These are phyloP conservation scores for Empidonax alnorum DNA, from an alignment of 2,113 vertebrate genomes.

Conservation along the genomic window DNA sequence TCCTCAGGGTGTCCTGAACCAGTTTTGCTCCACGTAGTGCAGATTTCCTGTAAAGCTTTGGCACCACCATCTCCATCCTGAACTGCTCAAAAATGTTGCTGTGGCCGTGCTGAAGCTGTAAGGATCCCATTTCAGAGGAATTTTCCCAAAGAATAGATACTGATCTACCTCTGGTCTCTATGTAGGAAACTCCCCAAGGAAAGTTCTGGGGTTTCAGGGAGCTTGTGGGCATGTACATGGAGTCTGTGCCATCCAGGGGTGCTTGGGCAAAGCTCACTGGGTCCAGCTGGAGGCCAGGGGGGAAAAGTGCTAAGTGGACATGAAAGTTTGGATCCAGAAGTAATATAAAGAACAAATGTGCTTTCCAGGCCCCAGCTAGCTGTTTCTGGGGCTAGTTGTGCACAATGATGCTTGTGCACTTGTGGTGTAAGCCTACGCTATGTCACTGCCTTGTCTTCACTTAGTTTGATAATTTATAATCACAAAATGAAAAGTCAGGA, in stretches of 20 bases:
- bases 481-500: not conserved
- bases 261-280: not conserved
- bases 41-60: slow-evolving; percentile 39
- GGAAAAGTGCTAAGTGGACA: not conserved
- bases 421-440: not conserved
- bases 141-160: not conserved
- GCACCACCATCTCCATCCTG: not conserved
- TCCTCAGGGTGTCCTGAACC: slow-evolving; percentile 44
- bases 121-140: not conserved
- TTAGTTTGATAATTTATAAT: not conserved
- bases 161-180: not conserved
- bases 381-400: not conserved
- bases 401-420: not conserved
- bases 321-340: not conserved
- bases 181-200: not conserved
- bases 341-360: not conserved
- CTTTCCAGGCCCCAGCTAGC: not conserved
- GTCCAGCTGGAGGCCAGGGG: not conserved
- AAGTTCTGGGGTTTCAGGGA: not conserved
- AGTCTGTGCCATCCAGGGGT: not conserved
- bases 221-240: accelerated
- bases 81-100: slow-evolving; percentile 2
- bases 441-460: not conserved
- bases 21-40: not conserved
- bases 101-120: not conserved